These are phyloP conservation scores for Hylaeus anthracinus DNA, from an alignment of 1,140 invertebrate genomes.

Conservation along the genomic window DNA sequence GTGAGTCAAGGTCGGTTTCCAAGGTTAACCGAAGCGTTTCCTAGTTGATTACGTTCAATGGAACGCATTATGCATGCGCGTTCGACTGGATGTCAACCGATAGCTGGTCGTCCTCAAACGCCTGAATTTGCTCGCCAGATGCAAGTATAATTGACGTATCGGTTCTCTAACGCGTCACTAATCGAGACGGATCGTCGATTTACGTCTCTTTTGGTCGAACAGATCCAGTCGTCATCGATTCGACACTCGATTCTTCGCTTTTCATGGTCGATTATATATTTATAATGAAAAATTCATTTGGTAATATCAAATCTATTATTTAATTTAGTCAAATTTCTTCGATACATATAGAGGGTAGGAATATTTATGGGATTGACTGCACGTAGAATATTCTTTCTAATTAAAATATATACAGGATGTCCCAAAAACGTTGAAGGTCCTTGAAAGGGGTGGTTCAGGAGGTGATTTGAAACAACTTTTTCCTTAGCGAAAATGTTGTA, in stretches of 20 bases:
- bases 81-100: conserved; percentile 42
- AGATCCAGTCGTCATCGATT: too few species aligned
- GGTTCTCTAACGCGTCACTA: not conserved
- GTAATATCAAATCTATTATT: too few species aligned
- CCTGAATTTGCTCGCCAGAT: conserved; percentile 13
- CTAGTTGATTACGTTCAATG: conserved; percentile 69
- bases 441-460: too few species aligned
- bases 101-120: conserved; percentile 36
- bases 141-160: not conserved
- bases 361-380: not conserved
- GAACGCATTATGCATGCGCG: conserved; percentile 45
- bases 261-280: not conserved
- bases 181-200: not conserved
- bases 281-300: too few species aligned
- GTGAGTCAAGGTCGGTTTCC: conserved; percentile 65
- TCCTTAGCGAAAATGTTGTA: too few species aligned
- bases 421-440: too few species aligned
- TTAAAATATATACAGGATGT: too few species aligned
- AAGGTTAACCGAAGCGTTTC: conserved; percentile 67
- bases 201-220: not conserved
- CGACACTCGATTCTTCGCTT: not conserved
- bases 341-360: not conserved
- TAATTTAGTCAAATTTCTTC: too few species aligned
- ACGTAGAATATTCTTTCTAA: too few species aligned
- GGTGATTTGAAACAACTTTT: too few species aligned